phyloP scores from a whole-genome alignment of 2,888 invertebrate species.

The Catocala fraxini region DNA sequence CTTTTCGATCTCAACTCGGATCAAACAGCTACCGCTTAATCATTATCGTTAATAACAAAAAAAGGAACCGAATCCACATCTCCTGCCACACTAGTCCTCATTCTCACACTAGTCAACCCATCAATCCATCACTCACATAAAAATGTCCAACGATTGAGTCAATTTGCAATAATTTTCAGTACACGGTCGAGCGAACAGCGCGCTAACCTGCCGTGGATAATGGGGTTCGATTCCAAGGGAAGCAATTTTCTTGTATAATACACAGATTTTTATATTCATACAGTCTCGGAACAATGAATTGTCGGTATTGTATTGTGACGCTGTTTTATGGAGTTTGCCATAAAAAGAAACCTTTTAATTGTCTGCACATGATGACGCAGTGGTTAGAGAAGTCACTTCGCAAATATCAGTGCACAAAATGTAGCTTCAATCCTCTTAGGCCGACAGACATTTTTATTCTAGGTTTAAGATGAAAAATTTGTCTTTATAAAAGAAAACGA shows the following conservation, averaged over 20 bases:
- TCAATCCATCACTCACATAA: slow-evolving; percentile 54
- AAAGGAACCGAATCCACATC: neutral
- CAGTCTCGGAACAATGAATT: slow-evolving; percentile 52
- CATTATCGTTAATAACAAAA: neutral
- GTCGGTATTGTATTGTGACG: slow-evolving; percentile 28
- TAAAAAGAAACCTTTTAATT: too few relatives aligned
- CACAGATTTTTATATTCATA: slow-evolving; percentile 58
- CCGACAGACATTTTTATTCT: too few relatives aligned
- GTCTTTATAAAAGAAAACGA: too few relatives aligned
- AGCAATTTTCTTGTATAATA: slow-evolving; percentile 67
- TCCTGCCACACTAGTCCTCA: neutral
- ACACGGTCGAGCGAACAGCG: slow-evolving; percentile 59
- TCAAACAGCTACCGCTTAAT: too few relatives aligned
- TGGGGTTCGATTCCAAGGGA: slow-evolving; percentile 74
- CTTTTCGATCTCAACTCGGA: too few relatives aligned
- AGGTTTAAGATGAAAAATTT: too few relatives aligned
- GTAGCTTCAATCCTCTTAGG: too few relatives aligned
- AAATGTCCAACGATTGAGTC: slow-evolving; percentile 56
- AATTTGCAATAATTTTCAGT: slow-evolving; percentile 64
- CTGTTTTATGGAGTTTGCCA: slow-evolving; percentile 2
- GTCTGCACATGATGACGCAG: too few relatives aligned
- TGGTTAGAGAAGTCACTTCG: too few relatives aligned
- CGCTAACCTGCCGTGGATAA: slow-evolving; percentile 70
- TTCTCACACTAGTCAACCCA: slow-evolving; percentile 34
- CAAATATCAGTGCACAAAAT: too few relatives aligned